Conservation (phyloP, 1,140 invertebrate genomes). For the Papilio helenus region DNA sequence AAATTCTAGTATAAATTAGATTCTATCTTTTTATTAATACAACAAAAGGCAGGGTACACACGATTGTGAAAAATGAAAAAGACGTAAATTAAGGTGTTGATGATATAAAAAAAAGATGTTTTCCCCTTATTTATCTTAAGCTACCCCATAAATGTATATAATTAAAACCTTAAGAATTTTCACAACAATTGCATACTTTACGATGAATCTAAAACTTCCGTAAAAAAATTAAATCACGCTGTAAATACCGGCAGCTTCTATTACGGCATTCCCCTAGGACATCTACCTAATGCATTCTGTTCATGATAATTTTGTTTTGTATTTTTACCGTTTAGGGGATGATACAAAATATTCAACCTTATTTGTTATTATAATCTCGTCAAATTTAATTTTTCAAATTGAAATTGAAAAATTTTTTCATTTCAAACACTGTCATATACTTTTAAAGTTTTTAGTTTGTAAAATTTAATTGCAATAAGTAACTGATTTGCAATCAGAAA, state of each 20-base stretch:
- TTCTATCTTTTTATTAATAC: too few species aligned
- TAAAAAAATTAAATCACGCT: conserved; percentile 42
- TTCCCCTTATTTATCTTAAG: too few species aligned
- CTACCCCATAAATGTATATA: background rate
- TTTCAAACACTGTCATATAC: background rate
- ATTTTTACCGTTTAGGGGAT: conserved; percentile 54
- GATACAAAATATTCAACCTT: conserved; percentile 55
- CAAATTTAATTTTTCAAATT: conserved; percentile 6
- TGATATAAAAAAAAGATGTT: too few species aligned
- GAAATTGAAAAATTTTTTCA: background rate
- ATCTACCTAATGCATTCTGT: conserved; percentile 61
- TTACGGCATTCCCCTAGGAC: conserved; percentile 52
- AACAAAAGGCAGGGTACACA: too few species aligned
- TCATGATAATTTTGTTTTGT: conserved; percentile 67
- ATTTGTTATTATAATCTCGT: conserved; percentile 39
- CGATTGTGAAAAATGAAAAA: too few species aligned
- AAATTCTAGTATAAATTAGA: too few species aligned
- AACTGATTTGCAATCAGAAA: background rate
- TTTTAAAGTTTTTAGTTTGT: background rate
- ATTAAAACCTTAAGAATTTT: background rate
- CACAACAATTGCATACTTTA: background rate
- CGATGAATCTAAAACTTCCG: background rate
- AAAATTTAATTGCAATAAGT: background rate
- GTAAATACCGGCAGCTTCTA: conserved; percentile 48
- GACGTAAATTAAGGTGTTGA: too few species aligned